Percentiles rank a stretch among this genome's conserved stretches.
Conservation (phyloP, 2,797 vertebrate species). For the Paratrypauchen microcephalus region DNA sequence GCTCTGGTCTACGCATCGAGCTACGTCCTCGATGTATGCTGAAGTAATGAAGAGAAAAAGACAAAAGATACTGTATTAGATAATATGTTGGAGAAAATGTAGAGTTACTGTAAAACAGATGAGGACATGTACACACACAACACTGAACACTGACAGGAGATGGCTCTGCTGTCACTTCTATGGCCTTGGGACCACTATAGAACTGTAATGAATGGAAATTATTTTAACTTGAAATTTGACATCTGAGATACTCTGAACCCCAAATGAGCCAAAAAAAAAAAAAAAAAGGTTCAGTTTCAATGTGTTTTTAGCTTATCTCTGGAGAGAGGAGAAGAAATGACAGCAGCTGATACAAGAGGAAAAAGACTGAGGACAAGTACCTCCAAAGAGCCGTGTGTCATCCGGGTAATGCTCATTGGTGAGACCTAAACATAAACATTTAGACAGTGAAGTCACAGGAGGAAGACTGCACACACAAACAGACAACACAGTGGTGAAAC, state of each 20-base stretch:
- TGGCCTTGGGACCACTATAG: neutral
- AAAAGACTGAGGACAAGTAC: slow-evolving; percentile 75
- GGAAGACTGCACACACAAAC: slow-evolving; percentile 66
- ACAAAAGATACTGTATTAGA: neutral
- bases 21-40: slow-evolving; percentile 98
- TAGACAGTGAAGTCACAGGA: slow-evolving; percentile 74
- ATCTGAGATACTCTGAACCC: too few relatives aligned
- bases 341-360: slow-evolving; percentile 61
- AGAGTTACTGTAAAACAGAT: slow-evolving; percentile 12
- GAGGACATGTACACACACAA: slow-evolving; percentile 60
- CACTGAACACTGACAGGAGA: slow-evolving; percentile 54
- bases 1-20: slow-evolving; percentile 98
- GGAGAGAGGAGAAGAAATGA: slow-evolving; percentile 44
- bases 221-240: neutral
- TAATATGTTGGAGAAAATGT: neutral
- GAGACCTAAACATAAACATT: slow-evolving; percentile 86
- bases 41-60: slow-evolving; percentile 26
- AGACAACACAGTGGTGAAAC: slow-evolving; percentile 47
- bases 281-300: too few relatives aligned
- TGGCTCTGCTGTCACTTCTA: slow-evolving; percentile 3
- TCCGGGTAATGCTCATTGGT: slow-evolving; percentile 85
- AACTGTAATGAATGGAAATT: neutral
- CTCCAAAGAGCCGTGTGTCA: slow-evolving; percentile 83
- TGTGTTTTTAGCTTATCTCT: slow-evolving; percentile 30
- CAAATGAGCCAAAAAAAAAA: too few relatives aligned